Evolutionary conservation across 1,140 invertebrate genomes (phyloP).

Genomic region (Drosophila serrata): DNA sequence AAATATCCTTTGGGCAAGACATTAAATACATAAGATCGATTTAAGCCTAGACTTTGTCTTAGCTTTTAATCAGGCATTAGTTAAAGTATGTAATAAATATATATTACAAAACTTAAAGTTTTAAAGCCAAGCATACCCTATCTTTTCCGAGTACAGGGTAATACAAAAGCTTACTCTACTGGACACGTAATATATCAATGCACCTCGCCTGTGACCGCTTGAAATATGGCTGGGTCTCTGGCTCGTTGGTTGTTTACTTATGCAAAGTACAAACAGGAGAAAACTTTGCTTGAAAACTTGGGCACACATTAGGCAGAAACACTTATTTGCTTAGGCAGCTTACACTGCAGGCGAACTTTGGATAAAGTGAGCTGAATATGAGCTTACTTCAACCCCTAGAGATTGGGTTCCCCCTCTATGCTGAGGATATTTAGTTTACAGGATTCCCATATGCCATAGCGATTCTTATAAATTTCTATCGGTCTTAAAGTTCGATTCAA

Average conservation of each 20-base stretch:
- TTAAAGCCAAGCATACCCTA: background rate
- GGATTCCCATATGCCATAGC: background rate
- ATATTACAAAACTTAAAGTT: too few species aligned
- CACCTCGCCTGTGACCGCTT: conserved; percentile 47
- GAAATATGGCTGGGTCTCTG: conserved; percentile 65
- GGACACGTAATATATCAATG: conserved; percentile 82
- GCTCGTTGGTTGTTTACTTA: conserved; percentile 52
- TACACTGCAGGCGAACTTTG: conserved; percentile 6
- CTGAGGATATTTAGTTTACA: conserved; percentile 7
- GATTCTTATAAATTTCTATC: conserved; percentile 43
- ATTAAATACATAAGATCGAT: fast-evolving
- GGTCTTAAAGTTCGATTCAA: conserved; percentile 67
- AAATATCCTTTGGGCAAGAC: background rate
- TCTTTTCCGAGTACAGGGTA: conserved; percentile 10
- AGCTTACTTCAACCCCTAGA: conserved; percentile 7
- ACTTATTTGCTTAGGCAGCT: conserved; percentile 69
- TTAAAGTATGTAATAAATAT: too few species aligned
- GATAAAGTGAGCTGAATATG: conserved; percentile 7
- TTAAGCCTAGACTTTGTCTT: too few species aligned
- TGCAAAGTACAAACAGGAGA: conserved; percentile 50
- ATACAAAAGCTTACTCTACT: conserved; percentile 40
- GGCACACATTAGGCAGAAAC: conserved; percentile 62
- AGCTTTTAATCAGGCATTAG: too few species aligned
- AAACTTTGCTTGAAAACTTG: conserved; percentile 57
- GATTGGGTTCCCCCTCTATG: background rate